Conservation (phyloP, 2,888 invertebrate genomes). For the Athetis lepigone region DNA sequence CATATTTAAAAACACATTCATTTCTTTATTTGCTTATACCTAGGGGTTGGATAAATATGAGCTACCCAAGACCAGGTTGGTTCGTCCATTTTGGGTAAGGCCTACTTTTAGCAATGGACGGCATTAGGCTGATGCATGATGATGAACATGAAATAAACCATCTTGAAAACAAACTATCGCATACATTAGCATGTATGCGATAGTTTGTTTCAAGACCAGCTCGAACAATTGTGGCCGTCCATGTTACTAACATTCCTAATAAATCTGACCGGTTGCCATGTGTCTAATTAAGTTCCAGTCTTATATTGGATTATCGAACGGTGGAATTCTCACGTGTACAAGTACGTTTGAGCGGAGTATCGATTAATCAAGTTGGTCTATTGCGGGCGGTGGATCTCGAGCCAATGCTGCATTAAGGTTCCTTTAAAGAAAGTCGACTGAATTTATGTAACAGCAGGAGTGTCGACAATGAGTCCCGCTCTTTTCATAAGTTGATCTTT, state of each 20-base stretch:
- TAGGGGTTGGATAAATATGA: no score
- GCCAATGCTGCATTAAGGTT: background rate
- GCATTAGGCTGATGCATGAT: no score
- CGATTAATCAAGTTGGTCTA: slow-evolving; percentile 8
- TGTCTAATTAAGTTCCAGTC: slow-evolving; percentile 27
- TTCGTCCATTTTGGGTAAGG: no score
- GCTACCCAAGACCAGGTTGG: no score
- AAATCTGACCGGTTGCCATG: slow-evolving; percentile 15
- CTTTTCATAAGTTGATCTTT: no score
- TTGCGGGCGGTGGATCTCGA: slow-evolving; percentile 1
- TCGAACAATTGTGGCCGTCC: slow-evolving; percentile 56
- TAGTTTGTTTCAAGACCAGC: no score
- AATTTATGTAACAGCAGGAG: slow-evolving; percentile 8
- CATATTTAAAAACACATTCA: no score
- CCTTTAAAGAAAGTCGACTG: background rate
- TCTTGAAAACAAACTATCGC: no score
- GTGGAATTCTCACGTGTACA: slow-evolving; percentile 3
- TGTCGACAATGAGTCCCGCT: background rate
- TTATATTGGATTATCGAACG: slow-evolving; percentile 21
- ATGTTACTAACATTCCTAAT: slow-evolving; percentile 12
- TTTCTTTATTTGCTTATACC: no score
- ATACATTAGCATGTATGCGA: no score
- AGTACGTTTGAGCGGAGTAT: slow-evolving; percentile 11
- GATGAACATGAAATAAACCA: no score
- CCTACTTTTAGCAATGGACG: no score